phyloP scores from a whole-genome alignment of 2,797 vertebrate genomes.

The Dendrocincla fuliginosa region DNA sequence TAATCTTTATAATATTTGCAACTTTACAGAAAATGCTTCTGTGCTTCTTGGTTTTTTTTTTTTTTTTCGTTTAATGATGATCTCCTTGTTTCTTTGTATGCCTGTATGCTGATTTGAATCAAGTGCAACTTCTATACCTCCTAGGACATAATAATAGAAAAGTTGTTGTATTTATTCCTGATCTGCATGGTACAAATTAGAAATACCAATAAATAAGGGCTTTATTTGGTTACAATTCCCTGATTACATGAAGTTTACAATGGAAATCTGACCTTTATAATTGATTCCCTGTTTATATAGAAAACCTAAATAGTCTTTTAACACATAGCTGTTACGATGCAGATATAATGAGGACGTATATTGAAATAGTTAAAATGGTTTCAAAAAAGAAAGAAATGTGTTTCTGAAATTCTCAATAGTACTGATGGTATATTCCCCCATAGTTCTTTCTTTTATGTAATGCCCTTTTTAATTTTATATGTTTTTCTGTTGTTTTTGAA shows the following conservation, averaged over 20 bases:
- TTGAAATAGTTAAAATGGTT: background rate
- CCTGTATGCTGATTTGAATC: background rate
- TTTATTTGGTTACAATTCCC: background rate
- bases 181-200: background rate
- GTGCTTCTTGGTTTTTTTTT: background rate
- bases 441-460: background rate
- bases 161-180: background rate
- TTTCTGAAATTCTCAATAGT: background rate
- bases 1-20: background rate
- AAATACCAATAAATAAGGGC: background rate
- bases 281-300: background rate
- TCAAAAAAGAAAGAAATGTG: background rate
- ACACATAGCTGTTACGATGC: background rate
- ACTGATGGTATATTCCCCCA: background rate
- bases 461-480: background rate
- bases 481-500: conserved; percentile 23
- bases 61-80: background rate
- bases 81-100: background rate
- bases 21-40: background rate
- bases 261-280: background rate
- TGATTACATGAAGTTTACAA: background rate
- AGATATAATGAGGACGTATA: background rate
- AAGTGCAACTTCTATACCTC: background rate
- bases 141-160: background rate
- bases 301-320: background rate